A percentile compares a stretch with the other conserved stretches of the same genome.
phyloP scores from a whole-genome alignment of 2,888 invertebrate species.

The Cinara cedri region DNA sequence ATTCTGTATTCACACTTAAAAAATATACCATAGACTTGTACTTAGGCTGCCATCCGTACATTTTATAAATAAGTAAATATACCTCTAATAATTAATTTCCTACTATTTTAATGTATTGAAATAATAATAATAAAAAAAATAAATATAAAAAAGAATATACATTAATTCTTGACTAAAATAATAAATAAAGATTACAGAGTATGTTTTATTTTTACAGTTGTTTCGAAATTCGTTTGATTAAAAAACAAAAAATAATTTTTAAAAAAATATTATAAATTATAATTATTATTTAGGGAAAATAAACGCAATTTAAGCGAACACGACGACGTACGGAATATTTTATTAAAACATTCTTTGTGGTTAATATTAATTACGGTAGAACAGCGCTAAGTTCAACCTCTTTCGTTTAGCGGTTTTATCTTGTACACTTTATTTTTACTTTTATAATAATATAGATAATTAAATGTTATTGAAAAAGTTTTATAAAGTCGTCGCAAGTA shows the following conservation, averaged over 20 bases:
- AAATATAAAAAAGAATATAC: too few relatives aligned
- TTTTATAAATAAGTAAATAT: too few relatives aligned
- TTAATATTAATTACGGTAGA: constrained; percentile 18
- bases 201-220: too few relatives aligned
- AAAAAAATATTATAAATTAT: background rate
- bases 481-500: background rate
- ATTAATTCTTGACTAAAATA: too few relatives aligned
- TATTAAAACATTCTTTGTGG: background rate
- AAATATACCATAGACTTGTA: too few relatives aligned
- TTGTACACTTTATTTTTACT: constrained; percentile 14
- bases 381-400: background rate
- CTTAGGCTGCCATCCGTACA: too few relatives aligned
- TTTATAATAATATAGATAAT: constrained; percentile 16
- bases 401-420: constrained; percentile 16
- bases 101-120: too few relatives aligned
- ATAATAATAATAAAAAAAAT: too few relatives aligned
- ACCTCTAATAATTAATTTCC: too few relatives aligned
- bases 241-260: background rate
- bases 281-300: background rate
- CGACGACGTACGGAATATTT: background rate
- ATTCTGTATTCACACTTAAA: too few relatives aligned
- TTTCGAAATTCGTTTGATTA: too few relatives aligned
- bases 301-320: background rate
- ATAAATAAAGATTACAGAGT: too few relatives aligned
- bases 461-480: constrained; percentile 48